These are phyloP conservation scores for Ailurus styani DNA, from an alignment of 2,113 vertebrate species.

Conservation along the genomic window DNA sequence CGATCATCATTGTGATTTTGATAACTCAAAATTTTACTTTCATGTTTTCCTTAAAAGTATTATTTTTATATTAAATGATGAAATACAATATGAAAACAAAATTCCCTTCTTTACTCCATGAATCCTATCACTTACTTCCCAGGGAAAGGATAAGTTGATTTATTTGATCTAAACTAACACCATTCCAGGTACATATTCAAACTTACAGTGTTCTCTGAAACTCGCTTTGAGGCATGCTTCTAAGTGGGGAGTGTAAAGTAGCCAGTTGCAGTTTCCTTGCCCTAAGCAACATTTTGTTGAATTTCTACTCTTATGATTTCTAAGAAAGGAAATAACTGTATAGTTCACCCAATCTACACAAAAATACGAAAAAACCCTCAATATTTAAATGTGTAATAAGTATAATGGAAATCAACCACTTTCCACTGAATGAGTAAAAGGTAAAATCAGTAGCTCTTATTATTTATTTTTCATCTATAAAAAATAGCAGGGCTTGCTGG, in stretches of 20 bases:
- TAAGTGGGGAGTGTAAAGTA: background rate
- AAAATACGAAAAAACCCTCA: background rate
- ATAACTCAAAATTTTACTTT: background rate
- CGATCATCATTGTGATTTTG: background rate
- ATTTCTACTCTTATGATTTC: background rate
- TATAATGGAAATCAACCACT: background rate
- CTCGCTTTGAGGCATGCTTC: background rate
- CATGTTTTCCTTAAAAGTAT: background rate
- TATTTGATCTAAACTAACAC: background rate
- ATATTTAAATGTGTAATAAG: background rate
- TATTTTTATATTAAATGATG: background rate
- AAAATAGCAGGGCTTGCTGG: background rate
- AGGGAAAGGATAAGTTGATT: background rate
- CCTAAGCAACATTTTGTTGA: background rate
- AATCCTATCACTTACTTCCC: background rate
- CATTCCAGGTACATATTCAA: background rate
- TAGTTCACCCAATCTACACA: background rate
- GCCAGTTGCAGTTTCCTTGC: background rate
- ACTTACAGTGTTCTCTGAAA: background rate
- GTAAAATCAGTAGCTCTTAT: background rate
- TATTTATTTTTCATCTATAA: background rate
- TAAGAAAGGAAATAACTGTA: background rate
- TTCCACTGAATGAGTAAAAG: background rate
- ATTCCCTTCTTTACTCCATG: background rate
- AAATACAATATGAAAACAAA: background rate